Percentiles rank a stretch among this genome's conserved stretches.
Evolutionary conservation across 1,140 invertebrate species (phyloP).

Genomic region (Musca domestica): DNA sequence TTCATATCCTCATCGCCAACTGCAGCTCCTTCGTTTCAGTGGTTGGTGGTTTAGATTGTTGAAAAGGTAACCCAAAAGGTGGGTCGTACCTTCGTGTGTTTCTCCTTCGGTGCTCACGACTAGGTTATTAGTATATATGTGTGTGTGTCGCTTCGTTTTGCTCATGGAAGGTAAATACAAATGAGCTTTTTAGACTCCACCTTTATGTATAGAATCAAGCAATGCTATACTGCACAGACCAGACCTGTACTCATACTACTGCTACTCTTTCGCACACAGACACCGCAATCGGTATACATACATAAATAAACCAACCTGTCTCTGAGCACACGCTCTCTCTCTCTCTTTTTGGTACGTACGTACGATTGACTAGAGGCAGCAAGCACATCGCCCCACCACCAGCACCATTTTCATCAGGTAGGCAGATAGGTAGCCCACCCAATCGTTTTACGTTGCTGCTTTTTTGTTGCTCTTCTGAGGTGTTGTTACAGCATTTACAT

Average conservation of each 20-base stretch:
- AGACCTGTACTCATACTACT: not conserved
- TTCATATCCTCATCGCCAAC: not conserved
- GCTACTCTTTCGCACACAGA: slow-evolving; percentile 4
- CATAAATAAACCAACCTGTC: not conserved
- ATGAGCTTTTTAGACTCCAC: slow-evolving; percentile 45
- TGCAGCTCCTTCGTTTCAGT: not conserved
- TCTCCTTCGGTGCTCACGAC: slow-evolving; percentile 4
- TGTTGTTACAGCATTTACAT: slow-evolving; percentile 22
- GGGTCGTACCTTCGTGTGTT: slow-evolving; percentile 3
- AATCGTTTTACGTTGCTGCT: not conserved
- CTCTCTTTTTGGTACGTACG: no score
- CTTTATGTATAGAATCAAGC: slow-evolving; percentile 23
- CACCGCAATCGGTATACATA: not conserved
- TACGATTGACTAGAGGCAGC: no score
- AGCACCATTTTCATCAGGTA: no score
- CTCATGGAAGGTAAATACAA: slow-evolving; percentile 51
- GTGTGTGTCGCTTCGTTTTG: slow-evolving; percentile 17
- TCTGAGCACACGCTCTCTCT: no score
- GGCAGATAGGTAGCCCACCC: no score
- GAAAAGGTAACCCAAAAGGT: not conserved
- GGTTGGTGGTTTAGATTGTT: not conserved
- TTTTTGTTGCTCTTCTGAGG: slow-evolving; percentile 35
- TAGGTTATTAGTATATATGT: not conserved
- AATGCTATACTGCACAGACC: not conserved
- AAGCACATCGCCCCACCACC: no score